These are phyloP conservation scores for Rhabdomys dilectus DNA, from an alignment of 2,113 vertebrate species.

Conservation along the genomic window DNA sequence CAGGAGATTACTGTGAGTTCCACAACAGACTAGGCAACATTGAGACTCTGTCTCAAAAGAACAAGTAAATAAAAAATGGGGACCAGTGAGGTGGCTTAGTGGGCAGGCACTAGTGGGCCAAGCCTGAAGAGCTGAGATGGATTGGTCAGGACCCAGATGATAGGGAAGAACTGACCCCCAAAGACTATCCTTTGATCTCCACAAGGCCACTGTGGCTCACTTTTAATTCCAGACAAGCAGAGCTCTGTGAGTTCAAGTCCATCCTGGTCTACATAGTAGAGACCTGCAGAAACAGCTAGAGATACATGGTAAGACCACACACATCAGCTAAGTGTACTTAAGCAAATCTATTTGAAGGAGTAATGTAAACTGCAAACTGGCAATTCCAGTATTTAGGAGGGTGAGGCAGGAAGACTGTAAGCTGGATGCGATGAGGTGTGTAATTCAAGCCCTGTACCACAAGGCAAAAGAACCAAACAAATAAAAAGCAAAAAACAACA, in stretches of 20 bases:
- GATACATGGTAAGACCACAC: not conserved
- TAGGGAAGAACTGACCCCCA: too few relatives aligned
- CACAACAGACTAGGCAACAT: not conserved
- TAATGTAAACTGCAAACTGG: accelerated
- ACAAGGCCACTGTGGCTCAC: not conserved
- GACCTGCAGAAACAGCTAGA: not conserved
- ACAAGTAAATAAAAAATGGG: not conserved
- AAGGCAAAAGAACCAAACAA: not conserved
- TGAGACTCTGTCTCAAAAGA: not conserved
- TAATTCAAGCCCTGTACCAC: too few relatives aligned
- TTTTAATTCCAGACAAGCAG: not conserved
- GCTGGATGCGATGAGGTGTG: too few relatives aligned
- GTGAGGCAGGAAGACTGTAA: not conserved
- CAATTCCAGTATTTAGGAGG: not conserved
- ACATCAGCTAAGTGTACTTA: not conserved
- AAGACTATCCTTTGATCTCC: too few relatives aligned
- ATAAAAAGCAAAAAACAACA: not conserved
- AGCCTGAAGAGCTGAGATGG: not conserved
- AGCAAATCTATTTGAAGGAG: not conserved
- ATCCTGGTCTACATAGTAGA: not conserved
- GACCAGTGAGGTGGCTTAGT: not conserved
- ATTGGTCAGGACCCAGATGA: not conserved
- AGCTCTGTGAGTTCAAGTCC: not conserved
- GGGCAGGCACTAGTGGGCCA: not conserved
- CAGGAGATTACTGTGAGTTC: not conserved